Evolutionary conservation across 2,888 invertebrate species (phyloP), one percentile per base, ranked within the genome.

Genomic region (Ctenicera cuprea): DNA sequence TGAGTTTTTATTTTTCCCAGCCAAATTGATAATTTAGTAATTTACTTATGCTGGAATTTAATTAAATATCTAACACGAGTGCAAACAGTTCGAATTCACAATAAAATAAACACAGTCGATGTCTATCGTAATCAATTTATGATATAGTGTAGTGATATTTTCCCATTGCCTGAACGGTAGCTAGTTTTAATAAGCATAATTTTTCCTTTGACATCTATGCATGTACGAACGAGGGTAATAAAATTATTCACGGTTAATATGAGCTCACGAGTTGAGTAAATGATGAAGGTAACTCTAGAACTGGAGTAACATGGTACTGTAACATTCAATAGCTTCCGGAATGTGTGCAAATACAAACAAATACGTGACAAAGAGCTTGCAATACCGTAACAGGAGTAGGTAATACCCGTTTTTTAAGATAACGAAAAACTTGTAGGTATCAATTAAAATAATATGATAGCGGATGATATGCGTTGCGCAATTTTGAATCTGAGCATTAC

Each of bases 231-330:
- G 16, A 11, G 41, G 8, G 38, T 16, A 37, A 61, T 61, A 61
- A 61, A 61, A 61, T 61, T 61, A 41, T 61, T 61, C 38, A 61
- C 61, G 61, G 37, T 38, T 18, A 18, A 0, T 20, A 14, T 61
- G 41, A 18, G 38, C 61, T 38, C 61, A 54, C 33, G 54, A 22
- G 54, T 54, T 50, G 12, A 30, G 30, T 22, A 54, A 54, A 54
- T 30, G 54, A 0, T 54, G n/a, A 30, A 54, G 54, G 54, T 54
- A 54, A 30, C 54, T 22, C 5, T 26, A 30, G 30, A 54, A 54
- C 33, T 54, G 14, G 54, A 54, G 7, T 54, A 52, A 48, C 48
- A 33, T 18, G 48, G 48, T 48, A 48, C 20, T 8, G 20, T 48
- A 45, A 45, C 14, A 14, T 16, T 45, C 43, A 45, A 48, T 48